These are phyloP conservation scores for Tamandua tetradactyla DNA, from an alignment of 2,797 vertebrate species.

Conservation along the genomic window DNA sequence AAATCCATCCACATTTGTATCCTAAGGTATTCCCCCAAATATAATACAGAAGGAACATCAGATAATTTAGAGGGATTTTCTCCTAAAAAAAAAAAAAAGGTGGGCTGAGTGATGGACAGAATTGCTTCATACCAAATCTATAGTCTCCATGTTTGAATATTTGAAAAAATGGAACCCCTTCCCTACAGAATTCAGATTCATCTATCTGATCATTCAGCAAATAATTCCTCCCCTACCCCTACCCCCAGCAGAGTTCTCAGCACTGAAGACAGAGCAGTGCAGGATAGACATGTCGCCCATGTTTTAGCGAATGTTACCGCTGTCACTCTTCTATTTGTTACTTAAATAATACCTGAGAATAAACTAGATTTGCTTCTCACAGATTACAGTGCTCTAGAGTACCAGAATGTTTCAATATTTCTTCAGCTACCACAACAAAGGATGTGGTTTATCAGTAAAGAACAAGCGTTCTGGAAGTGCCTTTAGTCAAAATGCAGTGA, in stretches of 20 bases:
- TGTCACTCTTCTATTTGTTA: accelerated
- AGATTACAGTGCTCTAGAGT: background rate
- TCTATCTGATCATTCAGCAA: background rate
- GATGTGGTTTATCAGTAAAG: background rate
- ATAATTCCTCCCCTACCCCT: accelerated
- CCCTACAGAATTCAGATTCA: background rate
- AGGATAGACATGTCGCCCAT: background rate
- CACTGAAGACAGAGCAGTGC: accelerated
- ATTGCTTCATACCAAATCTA: background rate
- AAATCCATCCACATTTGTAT: background rate
- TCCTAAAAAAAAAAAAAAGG: background rate
- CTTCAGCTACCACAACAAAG: background rate
- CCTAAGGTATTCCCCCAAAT: background rate
- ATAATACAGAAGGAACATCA: background rate
- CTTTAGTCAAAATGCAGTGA: background rate
- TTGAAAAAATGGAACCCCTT: background rate
- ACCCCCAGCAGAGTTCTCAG: accelerated
- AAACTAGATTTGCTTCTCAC: background rate
- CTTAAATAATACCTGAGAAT: accelerated
- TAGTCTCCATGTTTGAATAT: background rate
- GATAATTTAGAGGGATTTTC: background rate
- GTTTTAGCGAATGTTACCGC: accelerated
- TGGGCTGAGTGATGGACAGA: background rate
- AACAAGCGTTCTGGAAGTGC: background rate
- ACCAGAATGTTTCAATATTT: background rate